Conservation (phyloP, 2,888 invertebrate genomes). For the Timema cristinae region DNA sequence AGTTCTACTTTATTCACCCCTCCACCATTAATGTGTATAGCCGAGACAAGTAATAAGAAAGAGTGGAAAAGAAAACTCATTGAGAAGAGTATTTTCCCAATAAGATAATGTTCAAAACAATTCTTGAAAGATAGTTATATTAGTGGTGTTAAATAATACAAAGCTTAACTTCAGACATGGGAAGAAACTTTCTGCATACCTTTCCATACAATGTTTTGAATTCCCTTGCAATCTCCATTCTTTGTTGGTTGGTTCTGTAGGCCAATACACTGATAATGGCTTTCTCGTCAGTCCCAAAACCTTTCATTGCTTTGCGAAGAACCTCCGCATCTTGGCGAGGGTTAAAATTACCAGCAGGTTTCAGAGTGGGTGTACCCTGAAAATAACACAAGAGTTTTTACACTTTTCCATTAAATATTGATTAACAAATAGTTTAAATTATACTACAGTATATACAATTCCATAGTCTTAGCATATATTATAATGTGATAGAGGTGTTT, state of each 20-base stretch:
- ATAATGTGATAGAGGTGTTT: too few relatives aligned
- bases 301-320: slow-evolving; percentile 88
- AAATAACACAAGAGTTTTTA: slow-evolving; percentile 22
- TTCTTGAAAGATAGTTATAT: neutral
- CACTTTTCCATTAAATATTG: too few relatives aligned
- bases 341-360: slow-evolving; percentile 72
- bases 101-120: too few relatives aligned
- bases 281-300: slow-evolving; percentile 87
- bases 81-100: too few relatives aligned
- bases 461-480: too few relatives aligned
- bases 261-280: slow-evolving; percentile 81
- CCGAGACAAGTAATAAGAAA: too few relatives aligned
- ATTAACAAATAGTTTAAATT: too few relatives aligned
- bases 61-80: too few relatives aligned
- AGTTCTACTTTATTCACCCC: too few relatives aligned
- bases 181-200: slow-evolving; percentile 48
- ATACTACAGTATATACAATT: too few relatives aligned
- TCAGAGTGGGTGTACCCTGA: slow-evolving; percentile 71
- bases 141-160: neutral
- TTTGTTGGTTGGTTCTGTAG: slow-evolving; percentile 77
- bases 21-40: too few relatives aligned
- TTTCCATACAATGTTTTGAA: slow-evolving; percentile 87
- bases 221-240: slow-evolving; percentile 73
- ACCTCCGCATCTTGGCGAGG: slow-evolving; percentile 74
- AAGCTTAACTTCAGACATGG: slow-evolving; percentile 6